Percentiles rank a stretch among this genome's conserved stretches.
Evolutionary conservation across 2,113 vertebrate species (phyloP).

Genomic region (Cryptoleucopteryx plumbea): DNA sequence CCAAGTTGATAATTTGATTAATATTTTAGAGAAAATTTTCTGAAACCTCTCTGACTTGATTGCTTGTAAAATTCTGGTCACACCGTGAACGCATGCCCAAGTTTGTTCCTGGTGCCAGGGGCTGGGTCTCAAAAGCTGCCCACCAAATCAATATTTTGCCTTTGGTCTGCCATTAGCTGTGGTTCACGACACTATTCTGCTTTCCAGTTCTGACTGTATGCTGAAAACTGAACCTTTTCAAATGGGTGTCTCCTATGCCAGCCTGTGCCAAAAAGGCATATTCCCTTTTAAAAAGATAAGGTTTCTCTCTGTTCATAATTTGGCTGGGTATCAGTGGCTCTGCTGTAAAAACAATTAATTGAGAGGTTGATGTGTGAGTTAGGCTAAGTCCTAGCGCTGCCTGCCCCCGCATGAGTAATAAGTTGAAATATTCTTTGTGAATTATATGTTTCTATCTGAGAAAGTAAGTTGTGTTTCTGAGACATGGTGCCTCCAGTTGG

Average conservation of each 20-base stretch:
- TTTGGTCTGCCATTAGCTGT: neutral
- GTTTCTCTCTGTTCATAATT: neutral
- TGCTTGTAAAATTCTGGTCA: neutral
- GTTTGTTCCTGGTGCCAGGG: neutral
- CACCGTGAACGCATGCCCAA: rapidly evolving
- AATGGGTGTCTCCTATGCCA: neutral
- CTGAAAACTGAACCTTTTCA: neutral
- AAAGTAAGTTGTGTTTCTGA: neutral
- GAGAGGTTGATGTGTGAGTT: neutral
- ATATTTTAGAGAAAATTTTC: neutral
- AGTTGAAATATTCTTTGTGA: neutral
- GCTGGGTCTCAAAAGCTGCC: neutral
- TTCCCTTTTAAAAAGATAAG: neutral
- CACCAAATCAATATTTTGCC: rapidly evolving
- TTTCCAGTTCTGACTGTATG: neutral
- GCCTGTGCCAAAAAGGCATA: neutral
- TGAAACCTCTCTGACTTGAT: neutral
- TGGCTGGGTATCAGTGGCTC: neutral
- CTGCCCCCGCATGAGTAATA: rapidly evolving
- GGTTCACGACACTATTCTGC: rapidly evolving
- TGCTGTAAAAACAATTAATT: neutral
- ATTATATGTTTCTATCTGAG: neutral
- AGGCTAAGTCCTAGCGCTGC: neutral
- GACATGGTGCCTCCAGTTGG: neutral
- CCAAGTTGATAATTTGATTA: neutral